Evolutionary conservation across 2,888 invertebrate species (phyloP).

Genomic region (Spatulosminthurus flaviceps): DNA sequence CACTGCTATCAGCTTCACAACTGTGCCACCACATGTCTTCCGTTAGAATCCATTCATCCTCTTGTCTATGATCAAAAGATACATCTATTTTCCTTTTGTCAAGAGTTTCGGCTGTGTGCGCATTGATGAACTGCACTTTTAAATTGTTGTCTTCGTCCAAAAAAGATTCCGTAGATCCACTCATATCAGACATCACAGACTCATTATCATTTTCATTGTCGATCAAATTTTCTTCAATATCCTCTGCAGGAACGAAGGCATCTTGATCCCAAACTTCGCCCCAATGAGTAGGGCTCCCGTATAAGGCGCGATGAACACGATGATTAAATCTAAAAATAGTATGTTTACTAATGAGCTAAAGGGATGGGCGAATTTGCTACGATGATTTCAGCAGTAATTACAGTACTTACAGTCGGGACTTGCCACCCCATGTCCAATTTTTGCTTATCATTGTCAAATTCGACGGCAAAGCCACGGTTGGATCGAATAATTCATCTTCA

Average conservation of each 20-base stretch:
- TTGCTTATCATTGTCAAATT: conserved; percentile 71
- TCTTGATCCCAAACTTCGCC: conserved; percentile 64
- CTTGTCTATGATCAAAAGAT: conserved; percentile 65
- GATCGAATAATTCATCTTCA: conserved; percentile 66
- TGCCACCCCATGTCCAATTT: conserved; percentile 63
- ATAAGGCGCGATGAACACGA: conserved; percentile 62
- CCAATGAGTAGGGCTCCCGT: conserved; percentile 64
- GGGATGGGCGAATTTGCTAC: too few species aligned
- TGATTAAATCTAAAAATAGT: conserved; percentile 63
- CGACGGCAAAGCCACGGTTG: conserved; percentile 70
- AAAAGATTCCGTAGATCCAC: conserved; percentile 62
- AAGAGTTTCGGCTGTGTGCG: conserved; percentile 83
- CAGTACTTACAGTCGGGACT: conserved; percentile 58
- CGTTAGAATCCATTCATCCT: conserved; percentile 67
- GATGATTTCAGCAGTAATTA: neutral
- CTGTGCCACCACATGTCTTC: conserved; percentile 64
- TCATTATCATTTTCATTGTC: conserved; percentile 65
- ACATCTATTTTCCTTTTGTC: conserved; percentile 62
- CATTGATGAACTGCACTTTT: conserved; percentile 83
- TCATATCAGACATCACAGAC: conserved; percentile 68
- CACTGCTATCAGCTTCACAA: conserved; percentile 21
- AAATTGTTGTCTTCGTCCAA: conserved; percentile 66
- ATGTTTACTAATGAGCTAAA: too few species aligned
- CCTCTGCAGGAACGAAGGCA: conserved; percentile 63
- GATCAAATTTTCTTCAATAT: conserved; percentile 58